Conservation (phyloP, 2,797 vertebrate genomes). For the Sus cebifrons region DNA sequence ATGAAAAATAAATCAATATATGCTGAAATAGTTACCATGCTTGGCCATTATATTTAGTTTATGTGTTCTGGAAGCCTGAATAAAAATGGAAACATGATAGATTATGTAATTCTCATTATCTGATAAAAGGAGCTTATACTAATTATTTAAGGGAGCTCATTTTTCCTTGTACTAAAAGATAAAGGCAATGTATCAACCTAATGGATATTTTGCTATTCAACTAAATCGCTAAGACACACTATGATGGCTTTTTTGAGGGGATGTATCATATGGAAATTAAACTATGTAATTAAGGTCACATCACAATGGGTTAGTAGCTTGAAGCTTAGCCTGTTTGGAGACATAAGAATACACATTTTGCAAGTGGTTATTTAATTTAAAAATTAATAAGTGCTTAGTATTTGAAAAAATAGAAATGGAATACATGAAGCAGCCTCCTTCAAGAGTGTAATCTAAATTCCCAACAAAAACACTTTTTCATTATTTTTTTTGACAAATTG, state of each 20-base stretch:
- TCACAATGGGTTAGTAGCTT: background rate
- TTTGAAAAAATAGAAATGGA: background rate
- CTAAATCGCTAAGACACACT: background rate
- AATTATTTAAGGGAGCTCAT: conserved; percentile 23
- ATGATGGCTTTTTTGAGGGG: background rate
- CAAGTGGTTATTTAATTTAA: background rate
- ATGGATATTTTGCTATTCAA: conserved; percentile 20
- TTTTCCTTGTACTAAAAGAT: background rate
- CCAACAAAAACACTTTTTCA: background rate
- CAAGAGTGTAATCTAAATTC: background rate
- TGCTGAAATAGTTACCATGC: background rate
- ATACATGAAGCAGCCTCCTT: background rate
- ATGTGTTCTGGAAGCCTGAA: background rate
- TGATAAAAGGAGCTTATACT: background rate
- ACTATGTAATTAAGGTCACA: background rate
- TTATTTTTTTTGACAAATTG: background rate
- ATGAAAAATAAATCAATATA: background rate
- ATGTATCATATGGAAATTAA: conserved; percentile 19
- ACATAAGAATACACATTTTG: background rate
- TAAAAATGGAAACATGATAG: conserved; percentile 20
- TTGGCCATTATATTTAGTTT: conserved; percentile 6
- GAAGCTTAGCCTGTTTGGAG: background rate
- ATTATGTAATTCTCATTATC: conserved; percentile 1
- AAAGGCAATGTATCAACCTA: background rate
- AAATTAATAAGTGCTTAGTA: background rate